phyloP scores from a whole-genome alignment of 1,140 invertebrate species.

The Myzus persicae region DNA sequence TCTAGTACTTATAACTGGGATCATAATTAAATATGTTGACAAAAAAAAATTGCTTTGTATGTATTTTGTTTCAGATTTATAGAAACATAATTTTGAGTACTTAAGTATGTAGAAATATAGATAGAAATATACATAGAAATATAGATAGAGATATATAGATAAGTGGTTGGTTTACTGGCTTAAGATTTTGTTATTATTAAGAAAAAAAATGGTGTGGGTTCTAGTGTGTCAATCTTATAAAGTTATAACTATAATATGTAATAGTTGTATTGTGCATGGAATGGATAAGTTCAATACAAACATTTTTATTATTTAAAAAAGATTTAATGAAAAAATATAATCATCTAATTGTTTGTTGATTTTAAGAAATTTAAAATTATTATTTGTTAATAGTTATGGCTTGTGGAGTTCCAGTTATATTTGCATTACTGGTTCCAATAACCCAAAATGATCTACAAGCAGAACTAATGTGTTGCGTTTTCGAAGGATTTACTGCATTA shows the following conservation, averaged over 20 bases:
- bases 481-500: conserved; percentile 36
- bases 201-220: not conserved
- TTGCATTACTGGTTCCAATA: not conserved
- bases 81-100: not conserved
- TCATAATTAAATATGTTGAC: not conserved
- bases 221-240: not conserved
- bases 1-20: not conserved
- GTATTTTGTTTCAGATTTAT: not conserved
- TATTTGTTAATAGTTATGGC: not conserved
- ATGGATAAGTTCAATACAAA: not conserved
- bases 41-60: conserved; percentile 39
- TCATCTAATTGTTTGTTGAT: not conserved
- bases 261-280: not conserved
- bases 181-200: no score
- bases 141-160: not conserved
- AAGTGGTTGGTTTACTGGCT: not conserved
- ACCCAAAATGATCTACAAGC: conserved; percentile 21
- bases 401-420: conserved; percentile 15
- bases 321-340: not conserved
- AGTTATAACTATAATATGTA: not conserved
- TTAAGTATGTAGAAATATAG: not conserved
- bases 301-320: not conserved
- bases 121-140: no score
- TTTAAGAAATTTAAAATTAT: not conserved
- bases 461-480: conserved; percentile 18